phyloP scores from a whole-genome alignment of 2,113 vertebrate genomes.

The Todiramphus saurophagus region DNA sequence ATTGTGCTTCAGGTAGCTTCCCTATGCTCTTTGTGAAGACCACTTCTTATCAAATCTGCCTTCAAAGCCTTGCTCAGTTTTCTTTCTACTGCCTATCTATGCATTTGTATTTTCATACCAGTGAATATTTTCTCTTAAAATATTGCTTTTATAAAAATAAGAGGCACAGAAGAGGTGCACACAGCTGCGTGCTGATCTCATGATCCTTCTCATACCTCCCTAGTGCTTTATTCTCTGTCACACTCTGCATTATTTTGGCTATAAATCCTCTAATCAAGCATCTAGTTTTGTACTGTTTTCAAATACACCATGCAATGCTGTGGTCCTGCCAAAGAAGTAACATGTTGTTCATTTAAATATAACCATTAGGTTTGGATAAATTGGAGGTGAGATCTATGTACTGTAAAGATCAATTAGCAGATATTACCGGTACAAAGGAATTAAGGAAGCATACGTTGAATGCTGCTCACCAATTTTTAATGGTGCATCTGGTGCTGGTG shows the following conservation, averaged over 20 bases:
- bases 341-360: background rate
- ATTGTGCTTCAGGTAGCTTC: background rate
- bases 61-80: background rate
- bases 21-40: background rate
- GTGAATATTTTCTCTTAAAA: background rate
- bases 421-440: background rate
- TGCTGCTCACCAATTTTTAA: slow-evolving; percentile 83
- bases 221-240: background rate
- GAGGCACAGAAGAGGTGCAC: background rate
- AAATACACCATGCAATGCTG: background rate
- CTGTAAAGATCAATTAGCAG: background rate
- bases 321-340: background rate
- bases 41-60: background rate
- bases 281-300: background rate
- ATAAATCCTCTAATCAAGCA: background rate
- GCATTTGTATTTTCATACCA: background rate
- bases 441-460: background rate
- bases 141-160: background rate
- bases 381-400: background rate
- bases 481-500: slow-evolving; percentile 84
- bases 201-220: background rate
- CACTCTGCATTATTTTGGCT: fast-evolving
- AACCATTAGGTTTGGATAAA: background rate
- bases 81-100: background rate
- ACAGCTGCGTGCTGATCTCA: background rate